These are phyloP conservation scores for Tetranychus cinnabarinus DNA, from an alignment of 1,140 invertebrate species.

Conservation along the genomic window DNA sequence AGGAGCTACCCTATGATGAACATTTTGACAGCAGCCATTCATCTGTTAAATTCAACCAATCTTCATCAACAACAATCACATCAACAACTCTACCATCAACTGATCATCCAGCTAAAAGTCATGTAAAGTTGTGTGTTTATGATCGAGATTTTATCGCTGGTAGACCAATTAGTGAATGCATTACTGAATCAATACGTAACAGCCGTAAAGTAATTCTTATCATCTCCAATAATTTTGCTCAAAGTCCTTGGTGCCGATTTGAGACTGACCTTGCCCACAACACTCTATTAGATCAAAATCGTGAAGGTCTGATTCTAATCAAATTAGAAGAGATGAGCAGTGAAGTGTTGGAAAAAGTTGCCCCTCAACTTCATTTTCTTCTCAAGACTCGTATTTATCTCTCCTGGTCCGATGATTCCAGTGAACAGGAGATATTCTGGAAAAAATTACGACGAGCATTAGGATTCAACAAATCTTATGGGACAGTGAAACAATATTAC, in stretches of 20 bases:
- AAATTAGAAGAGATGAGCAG: constrained; percentile 28
- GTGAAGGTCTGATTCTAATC: constrained; percentile 32
- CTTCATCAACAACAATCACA: background rate
- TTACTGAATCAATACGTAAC: constrained; percentile 30
- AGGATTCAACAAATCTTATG: background rate
- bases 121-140: constrained; percentile 30
- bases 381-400: constrained; percentile 9
- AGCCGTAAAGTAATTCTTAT: constrained; percentile 34
- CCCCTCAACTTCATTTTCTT: constrained; percentile 4
- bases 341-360: background rate
- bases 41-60: background rate
- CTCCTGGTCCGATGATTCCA: background rate
- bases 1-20: background rate
- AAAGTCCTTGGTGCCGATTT: constrained; percentile 38
- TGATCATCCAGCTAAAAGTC: background rate
- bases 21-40: background rate
- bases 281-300: constrained; percentile 20
- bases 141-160: constrained; percentile 38
- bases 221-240: constrained; percentile 34
- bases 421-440: background rate
- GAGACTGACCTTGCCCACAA: constrained; percentile 33
- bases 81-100: background rate
- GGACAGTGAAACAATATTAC: background rate
- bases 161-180: constrained; percentile 31
- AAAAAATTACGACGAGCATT: background rate